Percentiles rank a stretch among this genome's conserved stretches.
Evolutionary conservation across 2,113 vertebrate genomes (phyloP).

Genomic region (Montifringilla adamsi): DNA sequence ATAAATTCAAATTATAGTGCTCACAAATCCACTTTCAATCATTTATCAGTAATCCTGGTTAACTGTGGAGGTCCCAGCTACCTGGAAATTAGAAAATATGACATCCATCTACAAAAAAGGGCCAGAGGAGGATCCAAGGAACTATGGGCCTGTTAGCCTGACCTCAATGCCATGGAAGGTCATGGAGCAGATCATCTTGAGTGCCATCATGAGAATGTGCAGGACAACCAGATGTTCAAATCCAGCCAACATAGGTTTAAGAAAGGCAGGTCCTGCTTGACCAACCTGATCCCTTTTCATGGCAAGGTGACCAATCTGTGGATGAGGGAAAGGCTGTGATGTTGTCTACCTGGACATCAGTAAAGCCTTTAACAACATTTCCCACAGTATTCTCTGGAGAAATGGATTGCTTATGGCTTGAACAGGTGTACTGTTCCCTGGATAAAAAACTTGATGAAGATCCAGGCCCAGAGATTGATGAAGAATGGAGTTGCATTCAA

Average conservation of each 20-base stretch:
- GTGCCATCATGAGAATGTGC: fast-evolving
- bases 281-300: neutral
- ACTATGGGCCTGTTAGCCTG: neutral
- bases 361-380: neutral
- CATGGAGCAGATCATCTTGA: neutral
- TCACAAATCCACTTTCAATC: neutral
- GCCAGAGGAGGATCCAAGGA: neutral
- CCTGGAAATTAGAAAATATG: neutral
- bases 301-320: neutral
- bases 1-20: neutral
- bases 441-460: neutral
- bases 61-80: neutral
- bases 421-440: fast-evolving
- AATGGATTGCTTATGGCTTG: neutral
- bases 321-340: neutral
- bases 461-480: neutral
- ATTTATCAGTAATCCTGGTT: neutral
- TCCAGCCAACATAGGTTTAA: neutral
- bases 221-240: neutral
- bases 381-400: neutral
- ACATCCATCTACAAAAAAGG: neutral
- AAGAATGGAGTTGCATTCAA: neutral
- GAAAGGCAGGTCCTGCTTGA: neutral
- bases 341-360: neutral
- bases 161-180: fast-evolving